Evolutionary conservation across 30 jellyfish, hydroid and myxozoan genomes (phyloP).

Genomic region (Aurelia aurita complex sp. Pacific): DNA sequence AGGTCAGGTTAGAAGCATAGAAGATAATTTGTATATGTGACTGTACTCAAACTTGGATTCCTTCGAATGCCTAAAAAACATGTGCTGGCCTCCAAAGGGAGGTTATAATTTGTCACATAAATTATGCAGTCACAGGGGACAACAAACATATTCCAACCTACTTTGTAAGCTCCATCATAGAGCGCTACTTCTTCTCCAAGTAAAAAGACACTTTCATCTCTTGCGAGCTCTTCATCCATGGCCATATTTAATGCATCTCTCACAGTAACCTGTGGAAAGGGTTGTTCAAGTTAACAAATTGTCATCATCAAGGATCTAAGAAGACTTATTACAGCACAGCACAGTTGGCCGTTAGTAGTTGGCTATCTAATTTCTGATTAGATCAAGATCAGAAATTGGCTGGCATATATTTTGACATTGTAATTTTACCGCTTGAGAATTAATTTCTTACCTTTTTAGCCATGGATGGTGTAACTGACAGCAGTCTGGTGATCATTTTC

Average conservation of each 20-base stretch:
- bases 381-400: background rate
- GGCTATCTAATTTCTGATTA: too few species aligned
- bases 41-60: too few species aligned
- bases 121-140: background rate
- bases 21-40: too few species aligned
- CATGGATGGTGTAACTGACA: constrained; percentile 45
- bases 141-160: background rate
- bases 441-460: constrained; percentile 22
- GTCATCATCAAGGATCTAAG: too few species aligned
- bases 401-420: background rate
- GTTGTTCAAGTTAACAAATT: background rate
- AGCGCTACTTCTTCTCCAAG: constrained; percentile 99
- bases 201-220: constrained; percentile 91
- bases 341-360: too few species aligned
- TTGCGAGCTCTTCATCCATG: constrained; percentile 96
- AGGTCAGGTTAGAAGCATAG: too few species aligned
- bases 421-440: background rate
- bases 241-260: constrained; percentile 99
- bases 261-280: constrained; percentile 71
- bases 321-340: too few species aligned
- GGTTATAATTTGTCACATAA: too few species aligned
- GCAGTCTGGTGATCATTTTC: constrained; percentile 19
- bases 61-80: too few species aligned
- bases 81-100: too few species aligned
- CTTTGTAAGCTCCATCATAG: constrained; percentile 99